Base-by-base conservation (phyloP, 2,113 vertebrate genomes). In the Camelus bactrianus region DNA sequence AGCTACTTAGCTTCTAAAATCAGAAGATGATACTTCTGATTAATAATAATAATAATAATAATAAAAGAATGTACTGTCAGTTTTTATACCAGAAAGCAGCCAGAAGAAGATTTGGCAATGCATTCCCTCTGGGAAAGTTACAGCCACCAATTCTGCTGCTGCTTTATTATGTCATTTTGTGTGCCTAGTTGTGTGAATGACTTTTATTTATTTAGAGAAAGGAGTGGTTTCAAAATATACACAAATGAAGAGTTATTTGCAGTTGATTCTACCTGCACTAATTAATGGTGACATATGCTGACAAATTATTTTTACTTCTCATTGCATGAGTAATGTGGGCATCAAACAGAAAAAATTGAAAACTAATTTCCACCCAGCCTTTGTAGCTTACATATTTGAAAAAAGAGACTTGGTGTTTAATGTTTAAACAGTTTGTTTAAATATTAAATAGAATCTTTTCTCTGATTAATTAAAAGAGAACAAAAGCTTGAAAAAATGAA, bases 381-480 rank as follows among this genome's bases (percentile, higher is more conserved):
- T 94, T 97, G 91, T 97, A 89, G 90, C 81, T 97, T 97, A 94
- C 54, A 70, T 9, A 96, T 90, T 96, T 65, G 8, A 69, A 86
- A 97, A 96, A 38, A 8, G 60, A 96, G 60, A 95, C 20, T 95
- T 95, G 38, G 48, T 98, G 35, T 96, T 98, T 98, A 97, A 98
- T 97, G 80, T 95, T 98, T 97, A 97, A 98, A 97, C 5, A 87
- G 46, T n/a, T 95, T 91, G 15, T 96, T 98, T 97, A 98, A 98
- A 98, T 98, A 97, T 95, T 97, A 95, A 98, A 52, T 24, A 94
- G 26, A 92, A 79, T 70, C 1, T 85, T 95, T 88, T 14, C 93
- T 95, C 67, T 91, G 76, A 96, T 96, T 97, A 89, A 96, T 97
- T 97, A 96, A 95, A 94, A 3, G 48, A 54, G 20, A 89, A 91